phyloP scores from a whole-genome alignment of 1,140 invertebrate species.

The Ridgeia piscesae region DNA sequence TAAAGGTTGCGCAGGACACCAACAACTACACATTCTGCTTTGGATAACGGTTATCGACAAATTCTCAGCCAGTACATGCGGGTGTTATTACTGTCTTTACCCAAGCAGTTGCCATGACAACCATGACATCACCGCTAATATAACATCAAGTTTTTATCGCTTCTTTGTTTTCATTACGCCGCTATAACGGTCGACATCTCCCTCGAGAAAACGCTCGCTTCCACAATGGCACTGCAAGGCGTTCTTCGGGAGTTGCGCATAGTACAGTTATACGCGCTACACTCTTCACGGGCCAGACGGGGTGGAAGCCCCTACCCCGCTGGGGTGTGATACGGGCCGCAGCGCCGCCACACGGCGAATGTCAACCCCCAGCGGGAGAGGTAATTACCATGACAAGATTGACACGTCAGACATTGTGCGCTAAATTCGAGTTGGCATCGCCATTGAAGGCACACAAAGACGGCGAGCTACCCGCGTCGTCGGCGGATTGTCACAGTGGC shows the following conservation, averaged over 20 bases:
- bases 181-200: background rate
- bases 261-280: background rate
- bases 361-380: background rate
- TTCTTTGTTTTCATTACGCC: background rate
- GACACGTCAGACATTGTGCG: background rate
- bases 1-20: background rate
- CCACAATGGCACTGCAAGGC: background rate
- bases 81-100: background rate
- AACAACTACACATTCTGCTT: background rate
- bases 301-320: background rate
- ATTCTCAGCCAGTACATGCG: background rate
- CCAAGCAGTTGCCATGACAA: background rate
- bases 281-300: background rate
- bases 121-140: background rate
- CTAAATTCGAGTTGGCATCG: conserved; percentile 4
- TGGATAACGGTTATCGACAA: background rate
- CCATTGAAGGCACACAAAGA: background rate
- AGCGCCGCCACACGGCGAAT: background rate
- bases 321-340: background rate
- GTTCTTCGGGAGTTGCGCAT: background rate
- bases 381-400: conserved; percentile 1
- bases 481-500: background rate
- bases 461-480: background rate
- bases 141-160: background rate
- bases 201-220: background rate